Evolutionary conservation across 2,888 invertebrate genomes (phyloP), one percentile per base, ranked within the genome.

Genomic region (Drosophila lacicola): DNA sequence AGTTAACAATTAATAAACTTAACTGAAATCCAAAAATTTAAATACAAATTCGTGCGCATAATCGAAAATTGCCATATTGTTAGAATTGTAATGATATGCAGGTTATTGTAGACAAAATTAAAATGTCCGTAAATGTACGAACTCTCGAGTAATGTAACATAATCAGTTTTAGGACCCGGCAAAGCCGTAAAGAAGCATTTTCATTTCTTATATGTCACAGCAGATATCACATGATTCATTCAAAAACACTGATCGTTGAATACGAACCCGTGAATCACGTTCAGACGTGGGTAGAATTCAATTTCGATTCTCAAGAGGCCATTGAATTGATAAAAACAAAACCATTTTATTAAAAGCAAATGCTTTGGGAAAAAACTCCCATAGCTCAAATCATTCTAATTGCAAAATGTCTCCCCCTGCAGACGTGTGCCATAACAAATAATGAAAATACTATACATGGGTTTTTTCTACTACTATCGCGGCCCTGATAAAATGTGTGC

Each of bases 381-480:
- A 44, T 34, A 19, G 45, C 9, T 10, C 2, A 8, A 55, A 50
- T 63, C 19, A 41, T 0, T 19, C 5, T 42, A 47, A 57, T 41
- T 47, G 33, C 14, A 25, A 47, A 34, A 33, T 9, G 8, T 36
- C 39, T 14, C 3, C 10, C n/a, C 11, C 17, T 21, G 19, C 10
- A 17, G 4, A 33, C 9, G 42, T 36, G 39, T 37, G 55, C 4
- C 25, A 19, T 60, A 54, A 54, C 44, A 65, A 54, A 65, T 55
- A 58, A 36, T n/a, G 19, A 47, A 69, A 60, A 8, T 10, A 14
- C 34, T 1, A 5, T 41, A 4, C 2, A 9, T 29, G n/a, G 4
- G 9, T 36, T 46, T 45, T 29, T 34, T 11, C 2, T n/a, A 47
- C n/a, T 29, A 21, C 10, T 14, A 11, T 14, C 29, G 4, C 29